phyloP scores from a whole-genome alignment of 2,113 vertebrate species.

The Otus sunia region DNA sequence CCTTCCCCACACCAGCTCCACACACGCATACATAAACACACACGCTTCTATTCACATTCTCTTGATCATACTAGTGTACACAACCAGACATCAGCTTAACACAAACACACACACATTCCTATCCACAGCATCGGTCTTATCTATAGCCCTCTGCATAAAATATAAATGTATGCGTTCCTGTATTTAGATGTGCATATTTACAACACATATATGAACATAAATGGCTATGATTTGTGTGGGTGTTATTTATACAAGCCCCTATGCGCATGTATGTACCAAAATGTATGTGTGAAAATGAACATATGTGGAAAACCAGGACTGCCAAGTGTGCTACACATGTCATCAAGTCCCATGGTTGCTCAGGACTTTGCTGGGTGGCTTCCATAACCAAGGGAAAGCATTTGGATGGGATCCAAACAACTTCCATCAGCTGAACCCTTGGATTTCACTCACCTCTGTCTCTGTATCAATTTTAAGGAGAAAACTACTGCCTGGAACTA shows the following conservation, averaged over 20 bases:
- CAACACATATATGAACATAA: background rate
- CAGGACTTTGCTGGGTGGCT: background rate
- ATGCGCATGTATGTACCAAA: background rate
- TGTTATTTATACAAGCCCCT: background rate
- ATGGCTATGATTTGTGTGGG: background rate
- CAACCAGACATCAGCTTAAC: background rate
- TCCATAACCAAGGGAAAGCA: background rate
- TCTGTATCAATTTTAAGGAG: background rate
- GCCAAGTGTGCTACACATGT: background rate
- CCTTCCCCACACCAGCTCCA: constrained; percentile 4
- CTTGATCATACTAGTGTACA: constrained; percentile 1
- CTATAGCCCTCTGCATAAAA: background rate
- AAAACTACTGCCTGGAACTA: background rate
- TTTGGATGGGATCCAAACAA: background rate
- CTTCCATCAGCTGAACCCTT: background rate
- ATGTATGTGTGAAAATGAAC: background rate
- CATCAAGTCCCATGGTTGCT: background rate
- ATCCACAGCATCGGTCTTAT: background rate
- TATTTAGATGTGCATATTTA: fast-evolving
- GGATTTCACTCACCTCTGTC: background rate
- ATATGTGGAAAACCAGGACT: background rate
- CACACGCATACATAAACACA: constrained; percentile 29
- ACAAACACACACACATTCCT: background rate
- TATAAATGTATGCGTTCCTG: fast-evolving
- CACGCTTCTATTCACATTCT: background rate